A percentile compares a stretch with the other conserved stretches of the same genome.
Evolutionary conservation across 2,888 invertebrate species (phyloP).

Genomic region (Patella caerulea): DNA sequence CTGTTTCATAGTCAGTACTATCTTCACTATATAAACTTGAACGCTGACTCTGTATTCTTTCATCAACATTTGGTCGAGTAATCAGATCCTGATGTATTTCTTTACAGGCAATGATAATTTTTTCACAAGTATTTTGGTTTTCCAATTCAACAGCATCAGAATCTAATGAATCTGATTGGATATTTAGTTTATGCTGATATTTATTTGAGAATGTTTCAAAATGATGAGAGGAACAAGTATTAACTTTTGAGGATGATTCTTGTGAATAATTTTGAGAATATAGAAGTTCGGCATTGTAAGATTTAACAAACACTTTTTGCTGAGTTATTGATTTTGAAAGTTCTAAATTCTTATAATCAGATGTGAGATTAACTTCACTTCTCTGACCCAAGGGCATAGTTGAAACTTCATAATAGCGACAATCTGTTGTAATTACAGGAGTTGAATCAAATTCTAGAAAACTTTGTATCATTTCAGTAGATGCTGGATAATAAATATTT

Average conservation of each 20-base stretch:
- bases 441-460: conserved; percentile 13
- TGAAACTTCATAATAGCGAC: not conserved
- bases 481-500: conserved; percentile 14
- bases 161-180: not conserved
- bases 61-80: not conserved
- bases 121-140: not conserved
- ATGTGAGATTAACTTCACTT: not conserved
- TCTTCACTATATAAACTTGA: not conserved
- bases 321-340: not conserved
- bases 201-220: not conserved
- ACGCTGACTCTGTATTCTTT: not conserved
- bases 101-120: not conserved
- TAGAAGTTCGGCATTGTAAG: not conserved
- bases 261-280: not conserved
- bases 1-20: not conserved
- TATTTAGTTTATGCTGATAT: not conserved
- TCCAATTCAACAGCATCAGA: not conserved
- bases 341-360: not conserved
- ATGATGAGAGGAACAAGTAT: not conserved
- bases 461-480: conserved; percentile 24
- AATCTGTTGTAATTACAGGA: not conserved
- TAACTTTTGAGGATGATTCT: not conserved
- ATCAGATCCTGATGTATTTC: not conserved
- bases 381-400: not conserved
- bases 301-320: not conserved